A percentile compares a stretch with the other conserved stretches of the same genome.
phyloP scores from a whole-genome alignment of 2,113 vertebrate species.

The Syrrhaptes paradoxus region DNA sequence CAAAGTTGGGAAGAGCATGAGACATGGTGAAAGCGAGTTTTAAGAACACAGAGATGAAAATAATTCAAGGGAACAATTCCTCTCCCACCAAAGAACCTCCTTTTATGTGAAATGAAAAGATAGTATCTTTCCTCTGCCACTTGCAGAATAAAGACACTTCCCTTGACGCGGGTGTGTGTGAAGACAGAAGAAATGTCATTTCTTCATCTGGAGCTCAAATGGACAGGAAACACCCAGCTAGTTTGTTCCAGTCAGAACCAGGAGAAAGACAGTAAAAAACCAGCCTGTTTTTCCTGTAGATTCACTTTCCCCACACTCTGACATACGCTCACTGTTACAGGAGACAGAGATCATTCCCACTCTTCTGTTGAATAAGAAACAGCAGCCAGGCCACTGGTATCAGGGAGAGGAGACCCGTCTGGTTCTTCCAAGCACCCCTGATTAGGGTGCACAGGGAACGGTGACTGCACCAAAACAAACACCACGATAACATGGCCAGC shows the following conservation, averaged over 20 bases:
- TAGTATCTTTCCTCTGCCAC: not conserved
- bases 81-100: not conserved
- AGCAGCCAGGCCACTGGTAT: not conserved
- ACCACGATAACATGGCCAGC: rapidly evolving
- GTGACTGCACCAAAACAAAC: not conserved
- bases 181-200: not conserved
- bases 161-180: not conserved
- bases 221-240: not conserved
- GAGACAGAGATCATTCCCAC: not conserved
- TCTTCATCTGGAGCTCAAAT: not conserved
- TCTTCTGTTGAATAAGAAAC: not conserved
- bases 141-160: not conserved
- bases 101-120: not conserved
- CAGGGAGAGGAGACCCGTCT: too few species aligned
- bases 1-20: not conserved
- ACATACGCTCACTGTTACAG: not conserved
- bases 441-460: not conserved
- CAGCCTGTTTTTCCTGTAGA: not conserved
- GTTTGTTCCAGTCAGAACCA: not conserved
- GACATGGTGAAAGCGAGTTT: not conserved
- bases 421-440: not conserved
- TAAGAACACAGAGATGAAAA: not conserved
- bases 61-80: not conserved
- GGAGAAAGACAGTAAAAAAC: not conserved
- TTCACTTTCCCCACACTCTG: not conserved